A percentile compares a stretch with the other conserved stretches of the same genome.
Conservation (phyloP, 1,140 invertebrate genomes). For the Hermetia illucens region DNA sequence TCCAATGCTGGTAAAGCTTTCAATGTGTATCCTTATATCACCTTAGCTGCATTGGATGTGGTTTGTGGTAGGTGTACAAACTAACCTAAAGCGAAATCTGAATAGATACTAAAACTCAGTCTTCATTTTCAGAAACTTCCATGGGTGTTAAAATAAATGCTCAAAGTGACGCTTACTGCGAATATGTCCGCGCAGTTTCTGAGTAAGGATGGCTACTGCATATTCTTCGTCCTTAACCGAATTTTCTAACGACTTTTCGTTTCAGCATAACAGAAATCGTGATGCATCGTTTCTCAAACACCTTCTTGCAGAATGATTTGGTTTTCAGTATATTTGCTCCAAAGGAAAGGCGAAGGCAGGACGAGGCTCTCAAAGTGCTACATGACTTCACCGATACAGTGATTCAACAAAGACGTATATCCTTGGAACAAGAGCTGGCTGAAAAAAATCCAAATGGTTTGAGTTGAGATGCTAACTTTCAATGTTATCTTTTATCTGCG, state of each 20-base stretch:
- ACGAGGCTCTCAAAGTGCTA: slow-evolving; percentile 17
- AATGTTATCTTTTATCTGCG: not conserved
- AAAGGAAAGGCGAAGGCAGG: slow-evolving; percentile 16
- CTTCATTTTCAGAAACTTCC: slow-evolving; percentile 54
- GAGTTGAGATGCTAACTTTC: not conserved
- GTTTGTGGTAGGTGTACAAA: slow-evolving; percentile 4
- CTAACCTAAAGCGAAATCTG: too few relatives aligned
- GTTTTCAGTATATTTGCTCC: slow-evolving; percentile 15
- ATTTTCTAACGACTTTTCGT: slow-evolving; percentile 26
- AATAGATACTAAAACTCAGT: too few relatives aligned
- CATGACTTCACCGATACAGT: slow-evolving; percentile 23
- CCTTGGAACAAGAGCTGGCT: slow-evolving; percentile 1
- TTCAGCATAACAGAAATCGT: slow-evolving; percentile 21
- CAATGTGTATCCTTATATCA: too few relatives aligned
- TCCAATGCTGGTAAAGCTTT: too few relatives aligned
- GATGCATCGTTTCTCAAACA: slow-evolving; percentile 15
- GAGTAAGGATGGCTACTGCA: slow-evolving; percentile 39
- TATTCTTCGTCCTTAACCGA: too few relatives aligned
- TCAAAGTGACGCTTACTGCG: slow-evolving; percentile 37
- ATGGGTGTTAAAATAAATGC: slow-evolving; percentile 54
- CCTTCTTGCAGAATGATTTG: slow-evolving; percentile 19
- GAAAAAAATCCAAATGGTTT: not conserved
- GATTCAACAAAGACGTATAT: slow-evolving; percentile 12
- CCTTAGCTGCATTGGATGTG: slow-evolving; percentile 4
- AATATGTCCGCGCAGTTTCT: slow-evolving; percentile 43